These are phyloP conservation scores for Calephelis nemesis DNA, from an alignment of 1,140 invertebrate species.

Conservation along the genomic window DNA sequence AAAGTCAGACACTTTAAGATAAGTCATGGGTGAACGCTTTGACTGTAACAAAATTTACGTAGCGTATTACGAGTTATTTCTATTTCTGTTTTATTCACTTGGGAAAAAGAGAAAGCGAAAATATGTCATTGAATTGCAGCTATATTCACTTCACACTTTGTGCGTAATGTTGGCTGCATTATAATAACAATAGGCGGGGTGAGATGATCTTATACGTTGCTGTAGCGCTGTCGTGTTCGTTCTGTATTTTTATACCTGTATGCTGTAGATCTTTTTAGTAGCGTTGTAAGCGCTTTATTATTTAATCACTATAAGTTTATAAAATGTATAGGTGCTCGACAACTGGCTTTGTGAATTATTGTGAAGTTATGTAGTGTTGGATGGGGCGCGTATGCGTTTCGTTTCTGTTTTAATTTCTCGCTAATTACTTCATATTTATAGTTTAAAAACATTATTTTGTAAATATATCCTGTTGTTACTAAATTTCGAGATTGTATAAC, in stretches of 20 bases:
- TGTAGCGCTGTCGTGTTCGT: constrained; percentile 40
- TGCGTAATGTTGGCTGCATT: constrained; percentile 74
- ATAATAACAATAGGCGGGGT: constrained; percentile 72
- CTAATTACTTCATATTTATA: constrained; percentile 4
- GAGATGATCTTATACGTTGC: constrained; percentile 29
- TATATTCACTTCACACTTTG: constrained; percentile 54
- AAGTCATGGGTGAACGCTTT: background rate
- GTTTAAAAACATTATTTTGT: constrained; percentile 3
- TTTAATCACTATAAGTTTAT: constrained; percentile 42
- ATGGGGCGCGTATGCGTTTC: constrained; percentile 47
- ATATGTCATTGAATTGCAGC: constrained; percentile 36
- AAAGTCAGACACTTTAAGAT: too few relatives aligned
- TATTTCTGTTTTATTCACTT: constrained; percentile 34
- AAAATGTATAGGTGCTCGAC: constrained; percentile 14
- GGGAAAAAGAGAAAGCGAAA: constrained; percentile 38
- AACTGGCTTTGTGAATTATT: background rate
- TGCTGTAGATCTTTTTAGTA: background rate
- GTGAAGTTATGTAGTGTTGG: constrained; percentile 49
- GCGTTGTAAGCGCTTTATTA: constrained; percentile 35
- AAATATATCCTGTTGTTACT: background rate
- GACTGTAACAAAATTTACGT: constrained; percentile 27
- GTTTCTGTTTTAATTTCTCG: constrained; percentile 46
- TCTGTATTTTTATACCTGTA: too few relatives aligned
- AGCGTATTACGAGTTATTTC: constrained; percentile 25
- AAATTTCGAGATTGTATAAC: constrained; percentile 12